phyloP scores from a whole-genome alignment of 2,888 invertebrate genomes.

The Eristalinus sepulchralis region DNA sequence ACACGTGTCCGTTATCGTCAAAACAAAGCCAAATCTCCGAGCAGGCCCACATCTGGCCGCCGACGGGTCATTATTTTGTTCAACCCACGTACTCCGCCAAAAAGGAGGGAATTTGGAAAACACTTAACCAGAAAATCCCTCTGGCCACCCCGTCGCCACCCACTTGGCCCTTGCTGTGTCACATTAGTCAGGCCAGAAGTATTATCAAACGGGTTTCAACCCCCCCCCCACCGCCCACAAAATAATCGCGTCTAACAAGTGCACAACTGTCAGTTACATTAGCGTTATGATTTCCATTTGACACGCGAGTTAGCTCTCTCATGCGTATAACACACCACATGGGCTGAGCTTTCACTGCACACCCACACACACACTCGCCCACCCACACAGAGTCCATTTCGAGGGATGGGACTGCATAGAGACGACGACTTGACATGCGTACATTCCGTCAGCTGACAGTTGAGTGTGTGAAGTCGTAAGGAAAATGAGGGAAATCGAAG shows the following conservation, averaged over 20 bases:
- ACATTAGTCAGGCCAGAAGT: not conserved
- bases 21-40: not conserved
- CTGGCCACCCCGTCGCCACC: not conserved
- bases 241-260: slow-evolving; percentile 43
- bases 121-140: not conserved
- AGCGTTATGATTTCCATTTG: slow-evolving; percentile 23
- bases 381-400: too few species aligned
- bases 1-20: not conserved
- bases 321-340: not conserved
- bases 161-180: not conserved
- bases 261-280: slow-evolving; percentile 48
- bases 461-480: not conserved
- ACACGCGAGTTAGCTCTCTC: slow-evolving; percentile 3
- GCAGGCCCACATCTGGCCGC: not conserved
- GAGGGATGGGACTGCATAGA: not conserved
- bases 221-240: not conserved
- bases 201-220: not conserved
- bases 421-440: not conserved
- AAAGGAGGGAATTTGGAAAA: not conserved
- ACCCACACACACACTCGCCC: not conserved
- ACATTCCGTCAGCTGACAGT: not conserved
- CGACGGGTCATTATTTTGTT: not conserved
- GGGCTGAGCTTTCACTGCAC: slow-evolving; percentile 14
- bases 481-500: not conserved
- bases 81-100: not conserved